These are phyloP conservation scores for Hyposmocoma kahamanoa DNA, from an alignment of 1,140 invertebrate genomes.

Conservation along the genomic window DNA sequence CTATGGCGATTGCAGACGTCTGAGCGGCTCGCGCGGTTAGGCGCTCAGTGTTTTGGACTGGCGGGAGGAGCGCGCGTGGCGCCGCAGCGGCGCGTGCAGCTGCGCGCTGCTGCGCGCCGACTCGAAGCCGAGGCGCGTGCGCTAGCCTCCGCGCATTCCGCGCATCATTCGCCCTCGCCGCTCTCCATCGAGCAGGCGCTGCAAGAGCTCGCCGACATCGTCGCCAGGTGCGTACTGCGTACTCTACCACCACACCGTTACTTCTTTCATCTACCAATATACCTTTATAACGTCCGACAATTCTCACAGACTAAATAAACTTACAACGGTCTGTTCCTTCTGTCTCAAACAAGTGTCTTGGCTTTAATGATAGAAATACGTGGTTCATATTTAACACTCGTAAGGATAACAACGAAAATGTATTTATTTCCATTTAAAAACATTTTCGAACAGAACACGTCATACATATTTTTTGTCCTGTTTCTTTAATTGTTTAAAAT, in stretches of 20 bases:
- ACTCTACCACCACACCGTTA: background rate
- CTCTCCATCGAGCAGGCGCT: constrained; percentile 38
- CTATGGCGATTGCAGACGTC: constrained; percentile 85
- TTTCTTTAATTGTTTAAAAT: too few relatives aligned
- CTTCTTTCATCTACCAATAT: too few relatives aligned
- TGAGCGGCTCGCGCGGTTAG: constrained; percentile 86
- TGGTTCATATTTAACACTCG: too few relatives aligned
- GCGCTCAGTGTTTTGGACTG: constrained; percentile 79
- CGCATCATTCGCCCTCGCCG: constrained; percentile 38
- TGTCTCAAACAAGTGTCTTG: too few relatives aligned
- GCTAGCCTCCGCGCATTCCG: constrained; percentile 45
- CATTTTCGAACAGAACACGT: too few relatives aligned
- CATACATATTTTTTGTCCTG: too few relatives aligned
- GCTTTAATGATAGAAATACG: too few relatives aligned
- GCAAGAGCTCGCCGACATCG: constrained; percentile 38
- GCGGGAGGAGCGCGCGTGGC: constrained; percentile 75
- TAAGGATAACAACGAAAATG: too few relatives aligned
- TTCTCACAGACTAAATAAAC: too few relatives aligned
- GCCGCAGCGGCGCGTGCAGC: constrained; percentile 75
- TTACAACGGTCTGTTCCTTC: too few relatives aligned
- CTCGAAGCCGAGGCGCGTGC: constrained; percentile 85
- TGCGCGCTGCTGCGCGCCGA: constrained; percentile 89
- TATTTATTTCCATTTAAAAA: too few relatives aligned
- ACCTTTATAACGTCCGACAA: too few relatives aligned
- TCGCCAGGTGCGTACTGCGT: constrained; percentile 32